Base-by-base conservation (phyloP, 2,888 invertebrate genomes). In the Aleiodes leptofemur region DNA sequence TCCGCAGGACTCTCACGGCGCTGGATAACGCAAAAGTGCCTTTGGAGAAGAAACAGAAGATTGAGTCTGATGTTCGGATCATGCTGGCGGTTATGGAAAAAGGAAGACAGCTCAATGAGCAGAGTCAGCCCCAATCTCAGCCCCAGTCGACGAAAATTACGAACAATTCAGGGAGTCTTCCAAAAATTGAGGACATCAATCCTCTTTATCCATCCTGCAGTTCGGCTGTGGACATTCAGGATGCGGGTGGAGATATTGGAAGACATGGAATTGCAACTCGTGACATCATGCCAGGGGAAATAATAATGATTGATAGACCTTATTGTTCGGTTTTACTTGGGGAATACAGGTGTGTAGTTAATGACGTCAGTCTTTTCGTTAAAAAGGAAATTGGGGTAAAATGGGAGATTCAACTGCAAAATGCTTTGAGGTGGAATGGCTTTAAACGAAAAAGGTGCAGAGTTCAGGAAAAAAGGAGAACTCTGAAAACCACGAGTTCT, bases 271-370 rank as follows among this genome's bases (percentile, higher is more conserved):
- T 92, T 43, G 96, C 96, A 0, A 91, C 91, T 0, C 91, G 92
- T 75, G 92, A 95, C 82, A 93, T 97, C 9, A 90, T 91, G 78
- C 92, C 94, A 3, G 96, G 96, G 0, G 94, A 95, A 83, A 91
- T 94, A 69, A 86, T 97, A 74, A 88, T 95, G 0, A 90, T 94
- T 8, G 96, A 97, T 86, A 92, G 92, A 78, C 93, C 97, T 0
- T 93, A 94, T 83, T 94, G 94, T 73, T 92, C 94, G 0, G 94
- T 94, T 31, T 89, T 96, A 13, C 90, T 96, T 43, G 92, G 92
- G 56, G 94, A 95, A 85, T 94, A 92, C 85, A 87, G 88, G 89
- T 86, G 81, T 23, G 23, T 23, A 23, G 23, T 23, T 23, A 23
- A 23, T 23, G 23, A 23, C 23, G 23, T 23, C 23, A 23, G 23